Evolutionary conservation across 92 coral and sea anemone genomes (phyloP).

Genomic region (Zoanthus gigantus): DNA sequence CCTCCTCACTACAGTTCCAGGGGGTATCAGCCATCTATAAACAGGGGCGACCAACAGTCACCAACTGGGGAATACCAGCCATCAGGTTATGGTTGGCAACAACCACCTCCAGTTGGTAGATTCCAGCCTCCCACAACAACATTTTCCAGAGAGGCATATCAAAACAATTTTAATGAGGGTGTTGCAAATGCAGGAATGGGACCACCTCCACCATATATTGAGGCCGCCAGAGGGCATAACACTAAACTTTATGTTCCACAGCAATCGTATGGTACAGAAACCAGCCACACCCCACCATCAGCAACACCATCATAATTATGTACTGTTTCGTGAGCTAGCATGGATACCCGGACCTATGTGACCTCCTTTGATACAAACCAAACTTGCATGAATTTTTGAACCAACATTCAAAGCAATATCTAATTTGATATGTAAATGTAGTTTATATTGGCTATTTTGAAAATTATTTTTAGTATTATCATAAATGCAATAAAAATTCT

Average conservation of each 20-base stretch:
- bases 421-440: too few relatives aligned
- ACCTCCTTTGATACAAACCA: too few relatives aligned
- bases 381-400: too few relatives aligned
- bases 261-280: conserved; percentile 20
- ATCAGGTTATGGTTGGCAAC: not conserved
- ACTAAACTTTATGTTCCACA: conserved; percentile 25
- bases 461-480: too few relatives aligned
- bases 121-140: not conserved
- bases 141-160: not conserved
- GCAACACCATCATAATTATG: conserved; percentile 9
- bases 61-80: not conserved
- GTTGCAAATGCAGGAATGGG: not conserved
- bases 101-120: not conserved
- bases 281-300: not conserved
- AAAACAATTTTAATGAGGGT: not conserved
- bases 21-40: not conserved
- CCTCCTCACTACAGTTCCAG: not conserved
- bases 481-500: too few relatives aligned
- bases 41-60: not conserved
- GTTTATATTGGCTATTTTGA: too few relatives aligned
- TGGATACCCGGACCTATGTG: too few relatives aligned
- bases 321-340: too few relatives aligned
- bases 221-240: not conserved
- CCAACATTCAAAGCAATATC: too few relatives aligned
- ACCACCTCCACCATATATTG: conserved; percentile 33